Evolutionary conservation across 2,888 invertebrate species (phyloP), one percentile per base, ranked within the genome.

Genomic region (Pinctada fucata): DNA sequence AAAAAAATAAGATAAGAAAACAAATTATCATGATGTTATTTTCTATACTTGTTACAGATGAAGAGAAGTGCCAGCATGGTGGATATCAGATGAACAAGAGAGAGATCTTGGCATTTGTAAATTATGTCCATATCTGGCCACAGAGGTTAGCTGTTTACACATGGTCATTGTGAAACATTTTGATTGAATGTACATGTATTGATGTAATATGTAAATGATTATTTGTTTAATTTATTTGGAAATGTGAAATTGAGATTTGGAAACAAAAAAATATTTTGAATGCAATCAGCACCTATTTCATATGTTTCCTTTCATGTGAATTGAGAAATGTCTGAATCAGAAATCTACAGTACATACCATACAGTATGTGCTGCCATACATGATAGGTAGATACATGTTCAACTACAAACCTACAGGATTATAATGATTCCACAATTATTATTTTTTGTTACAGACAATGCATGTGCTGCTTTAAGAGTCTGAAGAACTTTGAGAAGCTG

Each of bases 381-480:
- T 31, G 31, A 31, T 31, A 31, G 31, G 31, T 31, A 31, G 31
- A 31, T 31, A 31, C 1, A 1, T 31, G 31, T 31, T 1, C 31
- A 31, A 31, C 31, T 31, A 31, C 31, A 31, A 31, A 31, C 31
- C 31, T 31, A 31, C 31, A 31, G 31, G 31, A 31, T 31, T 31
- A 31, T 31, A 31, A 31, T 31, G 31, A 31, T 31, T 31, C 31
- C 31, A 31, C 31, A 31, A 31, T 31, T 31, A 31, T 31, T 1
- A 1, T 1, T 31, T 31, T 31, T 31, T 31, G 70, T 94, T 95
- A 80, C 93, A 97, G 97, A 92, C 97, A 98, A 94, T 98, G 98
- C 92, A 97, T 97, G 96, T 98, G 98, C 93, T 96, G 97, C 93
- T 97, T 97, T 93, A 95, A 97, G 88, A 97, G 97, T 93, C 95